Evolutionary conservation across 2,888 invertebrate genomes (phyloP).

Genomic region (Drosophila mayaguana): DNA sequence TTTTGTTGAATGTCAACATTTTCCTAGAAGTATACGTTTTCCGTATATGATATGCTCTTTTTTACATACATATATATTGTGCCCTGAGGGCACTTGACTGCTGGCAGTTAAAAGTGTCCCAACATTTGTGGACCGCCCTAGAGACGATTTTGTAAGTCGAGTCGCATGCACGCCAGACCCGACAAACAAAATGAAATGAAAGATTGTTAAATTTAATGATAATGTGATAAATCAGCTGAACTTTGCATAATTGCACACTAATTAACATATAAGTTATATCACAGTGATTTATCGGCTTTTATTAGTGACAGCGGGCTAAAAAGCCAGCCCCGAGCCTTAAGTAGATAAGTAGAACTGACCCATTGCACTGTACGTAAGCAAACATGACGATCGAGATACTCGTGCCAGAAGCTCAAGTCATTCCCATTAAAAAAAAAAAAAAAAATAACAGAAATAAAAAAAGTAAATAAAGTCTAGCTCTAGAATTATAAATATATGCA

Average conservation of each 20-base stretch:
- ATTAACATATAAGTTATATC: constrained; percentile 52
- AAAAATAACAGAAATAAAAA: not conserved
- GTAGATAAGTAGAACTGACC: constrained; percentile 37
- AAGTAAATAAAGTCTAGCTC: not conserved
- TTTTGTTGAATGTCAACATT: not conserved
- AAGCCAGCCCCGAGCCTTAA: not conserved
- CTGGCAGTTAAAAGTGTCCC: constrained; percentile 22
- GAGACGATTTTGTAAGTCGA: constrained; percentile 32
- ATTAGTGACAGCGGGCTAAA: constrained; percentile 19
- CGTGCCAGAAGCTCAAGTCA: constrained; percentile 14
- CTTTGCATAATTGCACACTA: constrained; percentile 44
- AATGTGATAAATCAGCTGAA: constrained; percentile 37
- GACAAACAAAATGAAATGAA: not conserved
- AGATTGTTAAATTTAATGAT: constrained; percentile 28
- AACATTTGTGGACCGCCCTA: constrained; percentile 1
- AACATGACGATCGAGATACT: constrained; percentile 9
- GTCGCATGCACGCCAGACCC: not conserved
- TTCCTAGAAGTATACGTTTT: not conserved
- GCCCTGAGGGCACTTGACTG: not conserved
- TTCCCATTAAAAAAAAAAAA: constrained; percentile 21
- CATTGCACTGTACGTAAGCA: constrained; percentile 42
- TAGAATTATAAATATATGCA: constrained; percentile 10
- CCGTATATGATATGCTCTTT: too few relatives aligned
- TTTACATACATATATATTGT: not conserved
- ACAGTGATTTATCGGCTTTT: constrained; percentile 41